These are phyloP conservation scores for Stenodema calcarata DNA, from an alignment of 2,888 invertebrate species.

Conservation along the genomic window DNA sequence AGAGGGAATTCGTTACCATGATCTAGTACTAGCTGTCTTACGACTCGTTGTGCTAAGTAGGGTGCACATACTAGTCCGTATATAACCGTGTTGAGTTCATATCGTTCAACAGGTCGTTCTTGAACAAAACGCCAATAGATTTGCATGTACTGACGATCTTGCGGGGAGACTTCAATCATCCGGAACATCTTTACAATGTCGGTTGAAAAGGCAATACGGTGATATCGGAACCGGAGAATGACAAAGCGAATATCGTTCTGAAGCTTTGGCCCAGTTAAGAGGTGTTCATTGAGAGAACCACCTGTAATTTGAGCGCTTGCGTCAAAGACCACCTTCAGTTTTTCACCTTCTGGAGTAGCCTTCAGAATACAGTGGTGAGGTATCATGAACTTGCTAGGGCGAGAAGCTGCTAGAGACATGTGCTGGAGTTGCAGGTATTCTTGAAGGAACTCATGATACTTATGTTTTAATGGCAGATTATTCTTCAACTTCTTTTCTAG, in stretches of 20 bases:
- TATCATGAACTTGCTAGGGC: background rate
- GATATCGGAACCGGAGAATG: background rate
- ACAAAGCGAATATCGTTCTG: slow-evolving; percentile 3
- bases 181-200: slow-evolving; percentile 34
- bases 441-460: slow-evolving; percentile 53
- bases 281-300: slow-evolving; percentile 36
- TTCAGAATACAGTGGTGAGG: slow-evolving; percentile 34
- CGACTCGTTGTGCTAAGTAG: slow-evolving; percentile 36
- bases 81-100: too few relatives aligned
- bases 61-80: slow-evolving; percentile 6
- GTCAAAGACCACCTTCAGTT: slow-evolving; percentile 28
- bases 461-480: background rate
- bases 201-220: background rate
- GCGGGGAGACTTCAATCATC: background rate
- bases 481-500: slow-evolving; percentile 25
- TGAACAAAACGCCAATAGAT: background rate
- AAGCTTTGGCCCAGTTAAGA: slow-evolving; percentile 27
- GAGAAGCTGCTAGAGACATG: slow-evolving; percentile 43
- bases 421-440: slow-evolving; percentile 56
- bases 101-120: background rate
- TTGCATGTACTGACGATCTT: background rate
- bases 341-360: background rate
- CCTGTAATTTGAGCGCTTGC: background rate
- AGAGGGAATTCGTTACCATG: slow-evolving; percentile 52
- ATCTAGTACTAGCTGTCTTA: slow-evolving; percentile 55